Evolutionary conservation across 2,113 vertebrate genomes (phyloP), one percentile per base, ranked within the genome.

Genomic region (Pongo pygmaeus): DNA sequence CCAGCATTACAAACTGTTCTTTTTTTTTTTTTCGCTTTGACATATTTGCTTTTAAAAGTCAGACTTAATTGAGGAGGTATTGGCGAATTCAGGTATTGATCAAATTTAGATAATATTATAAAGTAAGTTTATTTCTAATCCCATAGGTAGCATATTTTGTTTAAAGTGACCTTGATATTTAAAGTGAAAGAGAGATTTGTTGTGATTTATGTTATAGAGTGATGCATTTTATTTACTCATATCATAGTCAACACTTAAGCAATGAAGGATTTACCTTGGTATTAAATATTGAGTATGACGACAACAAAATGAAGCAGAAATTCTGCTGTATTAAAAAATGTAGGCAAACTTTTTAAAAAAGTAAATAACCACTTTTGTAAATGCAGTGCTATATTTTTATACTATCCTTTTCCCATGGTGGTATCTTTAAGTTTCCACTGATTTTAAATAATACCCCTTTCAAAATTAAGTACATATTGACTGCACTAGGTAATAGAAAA

Each of bases 61-160:
- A 16, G 59, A 46, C 59, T 83, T 92, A 95, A 84, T 96, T 77
- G n/a, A 95, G 77, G 55, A 40, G n/a, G 85, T 55, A 4, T 55
- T 94, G 92, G 81, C 81, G 20, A 89, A 88, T 97, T 94, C 32
- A 43, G 50, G 32, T 89, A 94, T 52, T 97, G 46, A 94, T 96
- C 93, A 91, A 90, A 67, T 95, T 75, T 79, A 52, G 35, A 48
- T 95, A 77, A 78, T 96, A 72, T 52, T 72, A 9, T 84, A 57
- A 94, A 94, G 46, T 46, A 16, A 32, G 32, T 94, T 94, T 74
- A 59, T 90, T 96, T 96, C 18, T 89, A 20, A 88, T 79, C 78
- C 81, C 7, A 22, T 6, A 72, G 64, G 25, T 75, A 64, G 23
- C 75, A 79, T 79, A 67, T 91, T 96, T 95, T 95, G n/a, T 89